These are phyloP conservation scores for Amia ocellicauda DNA, from an alignment of 2,113 vertebrate species.

Conservation along the genomic window DNA sequence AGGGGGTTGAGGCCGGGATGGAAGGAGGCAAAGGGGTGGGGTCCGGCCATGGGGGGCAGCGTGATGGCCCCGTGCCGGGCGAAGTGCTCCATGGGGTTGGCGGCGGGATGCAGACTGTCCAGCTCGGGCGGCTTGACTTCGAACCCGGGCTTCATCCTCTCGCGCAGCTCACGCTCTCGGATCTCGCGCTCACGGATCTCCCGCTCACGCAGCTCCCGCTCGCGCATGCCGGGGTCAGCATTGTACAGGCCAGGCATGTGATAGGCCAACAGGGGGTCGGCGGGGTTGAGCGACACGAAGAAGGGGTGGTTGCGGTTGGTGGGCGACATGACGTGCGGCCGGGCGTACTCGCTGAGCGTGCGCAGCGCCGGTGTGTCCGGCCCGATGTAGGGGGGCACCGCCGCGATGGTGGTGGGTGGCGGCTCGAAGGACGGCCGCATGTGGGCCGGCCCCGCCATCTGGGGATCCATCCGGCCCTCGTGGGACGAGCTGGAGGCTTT, in stretches of 20 bases:
- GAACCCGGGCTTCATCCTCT: slow-evolving; percentile 96
- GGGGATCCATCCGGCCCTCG: slow-evolving; percentile 81
- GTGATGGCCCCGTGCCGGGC: slow-evolving; percentile 91
- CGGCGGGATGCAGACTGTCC: slow-evolving; percentile 86
- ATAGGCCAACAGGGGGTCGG: slow-evolving; percentile 89
- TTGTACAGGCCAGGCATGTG: slow-evolving; percentile 95
- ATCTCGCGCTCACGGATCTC: slow-evolving; percentile 90
- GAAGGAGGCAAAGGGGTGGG: slow-evolving; percentile 90
- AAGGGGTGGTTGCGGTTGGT: slow-evolving; percentile 97
- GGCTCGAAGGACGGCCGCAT: slow-evolving; percentile 85
- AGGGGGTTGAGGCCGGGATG: slow-evolving; percentile 91
- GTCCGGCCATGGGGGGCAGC: slow-evolving; percentile 83
- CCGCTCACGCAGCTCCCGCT: slow-evolving; percentile 86
- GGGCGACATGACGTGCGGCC: slow-evolving; percentile 97
- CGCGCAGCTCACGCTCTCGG: slow-evolving; percentile 85
- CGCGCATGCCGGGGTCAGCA: slow-evolving; percentile 86
- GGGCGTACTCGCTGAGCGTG: slow-evolving; percentile 95
- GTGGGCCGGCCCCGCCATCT: slow-evolving; percentile 78
- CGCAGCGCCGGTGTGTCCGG: slow-evolving; percentile 92
- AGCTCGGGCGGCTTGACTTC: slow-evolving; percentile 97
- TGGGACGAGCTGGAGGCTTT: slow-evolving; percentile 91
- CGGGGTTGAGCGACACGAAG: slow-evolving; percentile 92
- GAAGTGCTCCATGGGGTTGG: slow-evolving; percentile 99
- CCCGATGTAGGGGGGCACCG: slow-evolving; percentile 93
- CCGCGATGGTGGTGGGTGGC: slow-evolving; percentile 89